Percentiles rank a stretch among this genome's conserved stretches.
phyloP scores from a whole-genome alignment of 2,888 invertebrate species.

The Aspidiotus rigidus region DNA sequence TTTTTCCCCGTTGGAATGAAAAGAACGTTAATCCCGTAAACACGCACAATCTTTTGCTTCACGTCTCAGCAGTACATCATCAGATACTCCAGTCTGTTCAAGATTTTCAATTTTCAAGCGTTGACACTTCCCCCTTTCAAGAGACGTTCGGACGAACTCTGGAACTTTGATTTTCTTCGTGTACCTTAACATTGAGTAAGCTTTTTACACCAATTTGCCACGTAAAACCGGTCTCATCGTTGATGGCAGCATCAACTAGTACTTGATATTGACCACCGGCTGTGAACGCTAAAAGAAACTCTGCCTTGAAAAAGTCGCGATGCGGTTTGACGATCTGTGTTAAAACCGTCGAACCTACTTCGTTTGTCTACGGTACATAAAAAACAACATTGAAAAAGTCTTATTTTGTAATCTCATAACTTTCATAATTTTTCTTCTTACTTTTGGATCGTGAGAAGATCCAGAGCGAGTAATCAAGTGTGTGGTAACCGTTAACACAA shows the following conservation, averaged over 20 bases:
- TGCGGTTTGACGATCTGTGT: conserved; percentile 80
- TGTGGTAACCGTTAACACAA: conserved; percentile 61
- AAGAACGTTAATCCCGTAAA: too few relatives aligned
- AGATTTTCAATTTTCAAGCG: too few relatives aligned
- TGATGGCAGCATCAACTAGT: conserved; percentile 72
- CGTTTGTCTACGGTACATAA: background rate
- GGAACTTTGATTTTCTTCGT: conserved; percentile 44
- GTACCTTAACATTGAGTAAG: conserved; percentile 64
- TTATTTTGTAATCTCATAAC: conserved; percentile 15
- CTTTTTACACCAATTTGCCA: conserved; percentile 87
- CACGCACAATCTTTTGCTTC: too few relatives aligned
- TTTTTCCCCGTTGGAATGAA: too few relatives aligned
- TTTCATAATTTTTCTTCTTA: conserved; percentile 24
- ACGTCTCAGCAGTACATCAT: too few relatives aligned
- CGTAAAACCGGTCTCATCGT: conserved; percentile 70
- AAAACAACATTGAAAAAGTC: background rate
- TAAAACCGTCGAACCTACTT: conserved; percentile 42
- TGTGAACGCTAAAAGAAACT: conserved; percentile 70
- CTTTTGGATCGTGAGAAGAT: conserved; percentile 39
- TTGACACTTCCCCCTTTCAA: background rate
- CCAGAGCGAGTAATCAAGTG: conserved; percentile 48
- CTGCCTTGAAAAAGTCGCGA: conserved; percentile 87
- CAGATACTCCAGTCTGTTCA: too few relatives aligned
- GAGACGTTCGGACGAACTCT: conserved; percentile 14
- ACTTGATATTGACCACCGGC: conserved; percentile 60